Evolutionary conservation across 2,888 invertebrate species (phyloP), one percentile per base, ranked within the genome.

Genomic region (Microchrysa polita): DNA sequence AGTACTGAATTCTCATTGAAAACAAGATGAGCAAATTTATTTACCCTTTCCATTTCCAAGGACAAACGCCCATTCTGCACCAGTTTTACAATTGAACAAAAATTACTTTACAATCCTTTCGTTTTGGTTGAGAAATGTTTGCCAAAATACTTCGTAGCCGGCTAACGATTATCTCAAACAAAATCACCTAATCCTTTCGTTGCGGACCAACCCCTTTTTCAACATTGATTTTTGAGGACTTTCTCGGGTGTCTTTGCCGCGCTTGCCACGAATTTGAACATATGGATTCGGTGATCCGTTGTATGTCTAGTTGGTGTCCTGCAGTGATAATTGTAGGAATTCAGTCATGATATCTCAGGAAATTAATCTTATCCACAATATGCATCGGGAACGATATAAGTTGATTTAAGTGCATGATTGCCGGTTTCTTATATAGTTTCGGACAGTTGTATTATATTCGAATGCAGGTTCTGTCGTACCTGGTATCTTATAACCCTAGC

Each of bases 111-210:
- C 57, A 55, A 69, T 69, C 34, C 69, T 57, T 67, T 53, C 40
- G 57, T 10, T 20, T 22, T 40, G 2, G 65, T 48, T 20, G 20
- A 48, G 65, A 42, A n/a, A 55, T 40, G 5, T 42, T 69, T 55
- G 34, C 69, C 0, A 57, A 67, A 34, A 53, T 42, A 34, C 42
- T 16, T 40, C 10, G 16, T 40, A n/a, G 55, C 42, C 34, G 27
- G 10, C 55, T 69, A 69, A 69, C 69, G 69, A 69, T 69, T 55
- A 69, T 69, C 69, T 7, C 55, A 69, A 69, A 69, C 69, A 69
- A 55, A 69, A 57, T 69, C 69, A 55, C 55, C 57, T 69, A 69
- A 69, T 69, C 69, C 69, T 69, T 69, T 57, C 42, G 34, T 16
- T 57, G 57, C 65, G 22, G 22, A 20, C 12, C 57, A 69, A 40